These are phyloP conservation scores for Ctenoplectra terminalis DNA, from an alignment of 1,140 invertebrate genomes.

Conservation along the genomic window DNA sequence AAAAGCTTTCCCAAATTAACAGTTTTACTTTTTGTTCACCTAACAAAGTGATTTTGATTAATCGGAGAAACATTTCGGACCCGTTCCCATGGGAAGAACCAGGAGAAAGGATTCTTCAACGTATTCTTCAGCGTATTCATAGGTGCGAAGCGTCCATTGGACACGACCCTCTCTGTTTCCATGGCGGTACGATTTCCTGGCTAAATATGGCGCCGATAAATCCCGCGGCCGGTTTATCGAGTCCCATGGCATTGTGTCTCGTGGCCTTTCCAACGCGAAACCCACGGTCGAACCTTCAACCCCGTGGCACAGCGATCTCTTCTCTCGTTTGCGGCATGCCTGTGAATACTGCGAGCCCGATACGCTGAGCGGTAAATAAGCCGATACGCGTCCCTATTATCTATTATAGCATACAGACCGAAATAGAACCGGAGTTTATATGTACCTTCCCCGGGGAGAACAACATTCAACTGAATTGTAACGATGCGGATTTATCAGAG, in stretches of 20 bases:
- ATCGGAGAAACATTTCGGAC: slow-evolving; percentile 6
- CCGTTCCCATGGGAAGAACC: background rate
- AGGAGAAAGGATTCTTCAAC: background rate
- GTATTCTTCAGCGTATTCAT: slow-evolving; percentile 1
- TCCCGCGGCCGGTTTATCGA: slow-evolving; percentile 70
- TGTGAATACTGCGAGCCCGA: slow-evolving; percentile 55
- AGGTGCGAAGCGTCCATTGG: background rate
- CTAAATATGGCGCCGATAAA: slow-evolving; percentile 65
- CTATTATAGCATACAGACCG: slow-evolving; percentile 31
- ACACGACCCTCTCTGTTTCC: slow-evolving; percentile 49
- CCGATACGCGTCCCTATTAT: slow-evolving; percentile 48
- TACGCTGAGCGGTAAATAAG: slow-evolving; percentile 53
- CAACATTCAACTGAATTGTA: slow-evolving; percentile 11
- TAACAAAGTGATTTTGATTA: slow-evolving; percentile 22
- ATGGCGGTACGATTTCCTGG: slow-evolving; percentile 63
- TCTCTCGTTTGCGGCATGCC: slow-evolving; percentile 4
- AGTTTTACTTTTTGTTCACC: too few species aligned
- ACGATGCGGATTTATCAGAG: background rate
- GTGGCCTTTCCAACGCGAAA: slow-evolving; percentile 37
- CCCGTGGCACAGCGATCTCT: background rate
- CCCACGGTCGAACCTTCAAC: slow-evolving; percentile 41
- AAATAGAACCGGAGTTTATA: slow-evolving; percentile 26
- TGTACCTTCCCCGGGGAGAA: slow-evolving; percentile 27
- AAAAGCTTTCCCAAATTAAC: too few species aligned
- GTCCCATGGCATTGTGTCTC: slow-evolving; percentile 66